Conservation (phyloP, 2,113 vertebrate genomes). For the Apteryx mantelli region DNA sequence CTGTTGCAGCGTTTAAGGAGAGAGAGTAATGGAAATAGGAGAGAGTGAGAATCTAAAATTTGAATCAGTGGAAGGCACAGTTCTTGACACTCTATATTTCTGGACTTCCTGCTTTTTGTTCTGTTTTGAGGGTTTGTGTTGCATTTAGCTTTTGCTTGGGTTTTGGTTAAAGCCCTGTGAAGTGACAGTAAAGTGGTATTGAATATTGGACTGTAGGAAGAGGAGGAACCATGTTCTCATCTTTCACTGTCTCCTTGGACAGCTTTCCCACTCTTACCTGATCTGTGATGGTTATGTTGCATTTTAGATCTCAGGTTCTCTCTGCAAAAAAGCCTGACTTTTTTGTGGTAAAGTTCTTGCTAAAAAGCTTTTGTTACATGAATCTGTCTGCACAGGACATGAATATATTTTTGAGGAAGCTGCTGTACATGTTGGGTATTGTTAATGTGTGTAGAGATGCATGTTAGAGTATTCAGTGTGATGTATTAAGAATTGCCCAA, state of each 20-base stretch:
- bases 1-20: background rate
- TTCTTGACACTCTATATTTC: background rate
- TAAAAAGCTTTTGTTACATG: background rate
- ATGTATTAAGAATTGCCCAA: background rate
- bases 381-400: background rate
- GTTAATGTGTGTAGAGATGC: background rate
- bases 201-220: constrained; percentile 2
- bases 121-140: background rate
- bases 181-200: constrained; percentile 1
- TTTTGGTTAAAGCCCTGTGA: background rate
- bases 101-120: background rate
- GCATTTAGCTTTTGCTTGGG: constrained; percentile 9
- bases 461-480: background rate
- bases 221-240: background rate
- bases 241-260: background rate
- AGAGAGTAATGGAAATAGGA: background rate
- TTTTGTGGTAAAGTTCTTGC: background rate
- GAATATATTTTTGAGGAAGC: background rate
- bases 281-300: background rate
- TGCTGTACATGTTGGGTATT: background rate
- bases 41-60: background rate
- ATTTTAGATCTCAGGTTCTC: constrained; percentile 27
- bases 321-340: background rate
- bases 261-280: constrained; percentile 6
- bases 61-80: background rate